Percentiles rank a stretch among this genome's conserved stretches.
Evolutionary conservation across 2,888 invertebrate species (phyloP).

Genomic region (Caenorhabditis becei): DNA sequence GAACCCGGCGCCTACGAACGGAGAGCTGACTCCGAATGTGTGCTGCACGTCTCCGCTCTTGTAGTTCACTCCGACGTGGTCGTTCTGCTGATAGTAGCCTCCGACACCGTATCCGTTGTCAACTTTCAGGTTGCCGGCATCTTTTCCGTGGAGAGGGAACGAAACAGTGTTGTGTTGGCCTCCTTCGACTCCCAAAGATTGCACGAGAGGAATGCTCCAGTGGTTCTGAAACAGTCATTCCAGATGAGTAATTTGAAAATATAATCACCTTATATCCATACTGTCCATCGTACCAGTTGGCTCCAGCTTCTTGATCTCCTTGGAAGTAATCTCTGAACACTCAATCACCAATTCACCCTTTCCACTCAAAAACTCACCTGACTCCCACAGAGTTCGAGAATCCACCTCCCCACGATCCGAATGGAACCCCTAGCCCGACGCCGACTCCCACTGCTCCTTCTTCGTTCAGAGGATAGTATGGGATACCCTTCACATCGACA

Average conservation of each 20-base stretch:
- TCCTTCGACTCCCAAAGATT: conserved; percentile 77
- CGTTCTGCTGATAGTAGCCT: conserved; percentile 71
- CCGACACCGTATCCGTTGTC: conserved; percentile 74
- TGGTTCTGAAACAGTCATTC: conserved; percentile 51
- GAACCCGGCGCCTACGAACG: conserved; percentile 68
- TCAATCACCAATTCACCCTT: neutral
- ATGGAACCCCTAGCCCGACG: conserved; percentile 70
- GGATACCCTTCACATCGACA: conserved; percentile 76
- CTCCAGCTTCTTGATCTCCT: conserved; percentile 73
- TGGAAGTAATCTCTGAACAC: conserved; percentile 76
- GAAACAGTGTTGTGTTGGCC: conserved; percentile 72
- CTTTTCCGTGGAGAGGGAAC: conserved; percentile 64
- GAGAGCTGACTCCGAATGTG: conserved; percentile 71
- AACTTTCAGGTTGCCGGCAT: conserved; percentile 66
- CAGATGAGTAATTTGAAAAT: neutral
- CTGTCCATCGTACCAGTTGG: conserved; percentile 74
- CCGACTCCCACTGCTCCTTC: conserved; percentile 77
- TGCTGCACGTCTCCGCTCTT: conserved; percentile 65
- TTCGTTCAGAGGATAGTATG: conserved; percentile 77
- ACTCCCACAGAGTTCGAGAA: conserved; percentile 73
- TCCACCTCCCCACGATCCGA: conserved; percentile 78
- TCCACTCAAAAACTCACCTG: conserved; percentile 45
- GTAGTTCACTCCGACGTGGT: conserved; percentile 73
- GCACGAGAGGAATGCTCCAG: conserved; percentile 76
- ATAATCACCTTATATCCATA: conserved; percentile 68